Conservation (phyloP, 1,140 invertebrate species). For the Neocloeon triangulifer region DNA sequence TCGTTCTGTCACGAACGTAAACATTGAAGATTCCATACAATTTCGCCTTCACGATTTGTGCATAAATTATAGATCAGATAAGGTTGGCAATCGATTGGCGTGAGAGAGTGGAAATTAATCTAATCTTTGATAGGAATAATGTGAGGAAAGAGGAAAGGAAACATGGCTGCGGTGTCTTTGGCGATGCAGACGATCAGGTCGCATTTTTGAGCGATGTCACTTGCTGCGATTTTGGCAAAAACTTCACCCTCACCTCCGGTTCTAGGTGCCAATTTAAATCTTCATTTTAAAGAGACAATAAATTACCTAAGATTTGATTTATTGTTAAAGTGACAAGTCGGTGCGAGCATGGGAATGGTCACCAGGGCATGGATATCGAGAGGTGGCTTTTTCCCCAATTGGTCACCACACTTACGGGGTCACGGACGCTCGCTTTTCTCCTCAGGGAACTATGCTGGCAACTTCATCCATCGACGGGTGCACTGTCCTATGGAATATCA, state of each 20-base stretch:
- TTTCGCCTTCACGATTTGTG: no score
- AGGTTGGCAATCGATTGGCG: no score
- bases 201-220: slow-evolving; percentile 43
- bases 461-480: slow-evolving; percentile 49
- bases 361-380: slow-evolving; percentile 25
- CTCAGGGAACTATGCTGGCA: slow-evolving; percentile 41
- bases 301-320: no score
- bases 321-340: slow-evolving; percentile 30
- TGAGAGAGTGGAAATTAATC: no score
- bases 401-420: slow-evolving; percentile 40
- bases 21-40: no score
- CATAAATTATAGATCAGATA: no score
- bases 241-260: slow-evolving; percentile 30
- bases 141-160: no score
- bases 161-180: no score
- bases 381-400: slow-evolving; percentile 29
- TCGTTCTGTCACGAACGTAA: no score
- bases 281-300: no score
- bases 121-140: no score
- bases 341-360: slow-evolving; percentile 37
- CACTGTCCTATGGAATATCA: slow-evolving; percentile 41
- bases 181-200: slow-evolving; percentile 25
- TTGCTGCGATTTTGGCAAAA: slow-evolving; percentile 31
- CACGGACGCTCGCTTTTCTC: slow-evolving; percentile 40
- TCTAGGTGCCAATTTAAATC: no score